Evolutionary conservation across 2,113 vertebrate genomes (phyloP).

Genomic region (Phaethornis superciliosus): DNA sequence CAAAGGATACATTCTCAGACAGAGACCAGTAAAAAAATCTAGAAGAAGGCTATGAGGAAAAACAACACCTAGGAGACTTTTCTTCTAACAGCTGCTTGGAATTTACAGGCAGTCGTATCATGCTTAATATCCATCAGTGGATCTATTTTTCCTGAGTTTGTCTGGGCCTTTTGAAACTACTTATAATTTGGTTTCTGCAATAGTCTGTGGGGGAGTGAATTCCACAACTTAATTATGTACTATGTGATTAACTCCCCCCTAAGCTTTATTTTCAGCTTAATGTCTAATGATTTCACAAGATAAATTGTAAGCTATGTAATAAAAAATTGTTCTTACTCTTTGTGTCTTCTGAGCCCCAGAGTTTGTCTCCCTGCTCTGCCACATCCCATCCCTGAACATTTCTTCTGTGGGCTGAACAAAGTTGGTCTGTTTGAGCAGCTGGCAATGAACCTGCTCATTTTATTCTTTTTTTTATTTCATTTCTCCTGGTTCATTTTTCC

Average conservation of each 20-base stretch:
- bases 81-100: background rate
- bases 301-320: background rate
- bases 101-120: background rate
- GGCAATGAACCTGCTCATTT: background rate
- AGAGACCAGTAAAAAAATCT: background rate
- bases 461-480: background rate
- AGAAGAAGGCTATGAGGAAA: background rate
- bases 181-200: background rate
- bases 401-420: background rate
- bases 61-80: accelerated
- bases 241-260: background rate
- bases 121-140: accelerated
- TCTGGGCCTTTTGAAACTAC: background rate
- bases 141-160: background rate
- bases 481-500: background rate
- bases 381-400: background rate
- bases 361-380: background rate
- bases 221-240: background rate
- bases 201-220: background rate
- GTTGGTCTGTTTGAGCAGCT: accelerated
- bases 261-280: background rate
- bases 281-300: background rate
- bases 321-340: background rate
- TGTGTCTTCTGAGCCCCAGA: background rate
- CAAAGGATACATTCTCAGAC: accelerated